Conservation (phyloP, 2,888 invertebrate species). For the Brenthis daphne region DNA sequence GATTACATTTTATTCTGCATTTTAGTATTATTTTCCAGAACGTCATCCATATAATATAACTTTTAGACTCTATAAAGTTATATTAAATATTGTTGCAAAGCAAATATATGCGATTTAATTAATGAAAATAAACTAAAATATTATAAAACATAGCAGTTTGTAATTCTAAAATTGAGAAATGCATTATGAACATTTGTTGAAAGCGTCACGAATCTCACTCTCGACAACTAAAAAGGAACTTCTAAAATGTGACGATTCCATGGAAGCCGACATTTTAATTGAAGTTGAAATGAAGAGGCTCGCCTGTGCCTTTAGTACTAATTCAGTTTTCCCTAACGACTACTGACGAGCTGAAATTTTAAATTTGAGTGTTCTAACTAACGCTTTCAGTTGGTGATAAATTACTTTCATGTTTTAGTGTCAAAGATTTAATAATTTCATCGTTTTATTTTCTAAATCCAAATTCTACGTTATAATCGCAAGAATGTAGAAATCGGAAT, state of each 20-base stretch:
- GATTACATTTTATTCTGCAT: too few species aligned
- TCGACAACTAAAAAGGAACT: slow-evolving; percentile 49
- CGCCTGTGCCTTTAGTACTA: slow-evolving; percentile 29
- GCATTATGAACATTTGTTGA: slow-evolving; percentile 47
- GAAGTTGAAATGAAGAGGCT: slow-evolving; percentile 48
- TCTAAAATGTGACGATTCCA: slow-evolving; percentile 51
- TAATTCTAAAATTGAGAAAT: slow-evolving; percentile 14
- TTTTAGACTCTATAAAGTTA: too few species aligned
- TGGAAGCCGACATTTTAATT: slow-evolving; percentile 52
- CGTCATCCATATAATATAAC: too few species aligned
- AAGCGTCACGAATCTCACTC: slow-evolving; percentile 60
- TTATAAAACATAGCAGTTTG: background rate
- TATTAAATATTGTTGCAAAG: too few species aligned
- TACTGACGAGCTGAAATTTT: slow-evolving; percentile 30
- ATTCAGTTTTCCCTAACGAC: slow-evolving; percentile 33
- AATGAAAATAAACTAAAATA: background rate
- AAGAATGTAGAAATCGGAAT: background rate
- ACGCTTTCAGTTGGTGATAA: slow-evolving; percentile 5
- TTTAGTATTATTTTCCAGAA: too few species aligned
- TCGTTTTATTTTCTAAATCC: background rate
- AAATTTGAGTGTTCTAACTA: slow-evolving; percentile 13
- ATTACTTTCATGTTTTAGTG: slow-evolving; percentile 5
- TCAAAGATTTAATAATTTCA: too few species aligned
- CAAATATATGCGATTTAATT: background rate
- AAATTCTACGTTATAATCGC: too few species aligned